These are phyloP conservation scores for Nemopilema nomurai DNA, from an alignment of 30 jellyfish, hydroid and myxozoan species.

Conservation along the genomic window DNA sequence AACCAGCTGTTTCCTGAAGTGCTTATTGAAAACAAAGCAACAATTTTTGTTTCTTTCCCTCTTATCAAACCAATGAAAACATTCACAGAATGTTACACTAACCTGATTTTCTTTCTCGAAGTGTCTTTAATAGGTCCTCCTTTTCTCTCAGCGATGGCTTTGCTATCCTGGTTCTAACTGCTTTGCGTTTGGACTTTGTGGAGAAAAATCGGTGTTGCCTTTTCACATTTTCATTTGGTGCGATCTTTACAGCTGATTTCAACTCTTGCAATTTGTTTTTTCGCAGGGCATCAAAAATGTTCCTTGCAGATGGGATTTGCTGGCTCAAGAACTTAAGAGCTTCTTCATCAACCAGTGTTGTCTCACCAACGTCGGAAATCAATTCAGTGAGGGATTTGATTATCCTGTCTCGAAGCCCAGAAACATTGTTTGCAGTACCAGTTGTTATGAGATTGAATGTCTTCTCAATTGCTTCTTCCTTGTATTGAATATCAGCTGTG, in stretches of 20 bases:
- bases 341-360: conserved; percentile 7
- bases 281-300: conserved; percentile 20
- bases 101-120: conserved; percentile 17
- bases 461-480: too few relatives aligned
- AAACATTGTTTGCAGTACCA: conserved; percentile 16
- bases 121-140: conserved; percentile 14
- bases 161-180: conserved; percentile 25
- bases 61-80: conserved; percentile 13
- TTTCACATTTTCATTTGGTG: conserved; percentile 24
- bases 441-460: conserved; percentile 14
- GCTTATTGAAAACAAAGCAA: not conserved
- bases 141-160: conserved; percentile 21
- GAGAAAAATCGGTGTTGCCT: conserved; percentile 22
- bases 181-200: conserved; percentile 21
- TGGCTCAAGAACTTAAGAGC: not conserved
- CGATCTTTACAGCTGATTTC: conserved; percentile 1
- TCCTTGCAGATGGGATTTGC: conserved; percentile 19
- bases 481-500: conserved; percentile 13
- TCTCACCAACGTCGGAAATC: conserved; percentile 25
- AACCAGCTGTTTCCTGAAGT: conserved; percentile 3
- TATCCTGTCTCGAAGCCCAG: conserved; percentile 9
- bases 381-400: conserved; percentile 19
- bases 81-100: conserved; percentile 6
- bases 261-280: conserved; percentile 20
- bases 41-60: conserved; percentile 7